Evolutionary conservation across 2,797 vertebrate species (phyloP).

Genomic region (Tamandua tetradactyla): DNA sequence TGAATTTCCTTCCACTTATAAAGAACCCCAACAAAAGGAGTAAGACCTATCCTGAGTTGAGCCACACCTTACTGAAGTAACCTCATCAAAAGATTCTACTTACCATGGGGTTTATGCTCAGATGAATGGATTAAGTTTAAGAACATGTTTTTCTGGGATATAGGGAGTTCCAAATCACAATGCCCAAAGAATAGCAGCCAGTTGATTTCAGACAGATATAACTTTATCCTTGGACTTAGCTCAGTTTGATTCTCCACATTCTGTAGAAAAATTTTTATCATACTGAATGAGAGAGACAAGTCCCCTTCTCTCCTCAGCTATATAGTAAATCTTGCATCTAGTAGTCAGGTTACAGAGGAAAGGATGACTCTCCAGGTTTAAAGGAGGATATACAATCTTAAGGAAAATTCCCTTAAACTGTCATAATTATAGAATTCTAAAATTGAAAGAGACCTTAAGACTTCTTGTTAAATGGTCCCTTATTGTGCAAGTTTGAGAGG

Average conservation of each 20-base stretch:
- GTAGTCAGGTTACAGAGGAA: background rate
- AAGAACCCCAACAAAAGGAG: too few species aligned
- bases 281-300: background rate
- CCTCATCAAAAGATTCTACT: too few species aligned
- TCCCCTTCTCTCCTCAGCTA: background rate
- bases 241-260: background rate
- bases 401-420: background rate
- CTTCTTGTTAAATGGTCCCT: background rate
- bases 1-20: too few species aligned
- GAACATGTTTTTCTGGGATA: too few species aligned
- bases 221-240: background rate
- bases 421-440: background rate
- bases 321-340: background rate
- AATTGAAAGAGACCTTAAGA: slow-evolving; percentile 35
- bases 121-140: too few species aligned
- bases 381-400: background rate
- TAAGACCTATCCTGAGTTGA: too few species aligned
- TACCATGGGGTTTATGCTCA: too few species aligned
- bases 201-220: slow-evolving; percentile 24
- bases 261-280: background rate
- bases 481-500: too few species aligned
- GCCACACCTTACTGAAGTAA: too few species aligned
- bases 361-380: background rate
- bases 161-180: too few species aligned
- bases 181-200: background rate